Base-by-base conservation (phyloP, 2,113 vertebrate genomes). In the Myiagra hebetior region DNA sequence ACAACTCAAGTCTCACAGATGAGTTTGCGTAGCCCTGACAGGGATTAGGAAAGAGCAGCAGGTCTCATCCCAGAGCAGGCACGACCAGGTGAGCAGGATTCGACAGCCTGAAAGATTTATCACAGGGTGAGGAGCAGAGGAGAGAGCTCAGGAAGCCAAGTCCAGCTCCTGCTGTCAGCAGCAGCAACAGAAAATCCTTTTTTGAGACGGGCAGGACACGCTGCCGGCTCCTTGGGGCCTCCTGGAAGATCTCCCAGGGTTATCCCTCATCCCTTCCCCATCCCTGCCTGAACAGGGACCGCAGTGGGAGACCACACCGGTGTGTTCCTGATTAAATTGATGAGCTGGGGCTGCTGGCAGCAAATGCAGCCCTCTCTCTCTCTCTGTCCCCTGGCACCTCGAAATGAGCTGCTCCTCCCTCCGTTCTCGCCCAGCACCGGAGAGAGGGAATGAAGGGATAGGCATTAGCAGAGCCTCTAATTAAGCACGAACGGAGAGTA, bases 161-260 rank as follows among this genome's bases (percentile, higher is more conserved):
- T 5, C 74, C 69, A 65, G 69, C 53, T 78, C 84, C 89, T 3
- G 53, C 81, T 79, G 57, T 10, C 89, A 82, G 60, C 80, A 91
- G 21, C 77, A 81, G 6, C 56, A 7, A 10, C 39, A 67, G 47
- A 52, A 82, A 82, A 79, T 11, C 26, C 59, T 47, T 55, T 31
- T 70, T 6, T 26, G 83, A 52, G 35, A 2, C 0, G 1, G 49
- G n/a, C 53, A 57, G 79, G 59, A 70, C 39, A 1, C 0, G 1
- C 20, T 62, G 70, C 35, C 46, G 0, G 0, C 55, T 72, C 52
- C 57, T 4, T 6, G 6, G 3, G 49, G 59, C 15, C 1, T 33
- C 50, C 42, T 47, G 87, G 30, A 10, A 2, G 59, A 5, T 63
- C 3, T 56, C 52, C 30, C 57, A 24, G 57, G 18, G 31, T 41